Evolutionary conservation across 2,113 vertebrate genomes (phyloP).

Genomic region (Emydocephalus ijimae): DNA sequence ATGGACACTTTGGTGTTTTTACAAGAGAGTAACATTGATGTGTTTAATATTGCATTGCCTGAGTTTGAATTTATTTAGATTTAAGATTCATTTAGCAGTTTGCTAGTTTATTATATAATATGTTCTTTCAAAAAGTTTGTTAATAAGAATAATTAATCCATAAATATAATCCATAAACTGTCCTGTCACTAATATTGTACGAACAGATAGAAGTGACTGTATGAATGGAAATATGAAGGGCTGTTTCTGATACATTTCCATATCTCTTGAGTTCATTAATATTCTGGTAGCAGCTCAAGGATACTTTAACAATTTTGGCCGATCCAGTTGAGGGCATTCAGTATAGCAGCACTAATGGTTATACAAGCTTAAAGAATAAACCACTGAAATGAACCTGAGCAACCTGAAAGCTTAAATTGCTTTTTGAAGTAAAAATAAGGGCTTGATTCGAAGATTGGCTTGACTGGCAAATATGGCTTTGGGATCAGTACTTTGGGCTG

Average conservation of each 20-base stretch:
- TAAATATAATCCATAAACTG: background rate
- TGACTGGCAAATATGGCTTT: background rate
- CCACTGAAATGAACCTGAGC: background rate
- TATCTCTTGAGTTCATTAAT: background rate
- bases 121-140: background rate
- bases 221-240: background rate
- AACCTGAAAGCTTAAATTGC: background rate
- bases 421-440: background rate
- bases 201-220: background rate
- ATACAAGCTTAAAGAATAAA: conserved; percentile 12
- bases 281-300: background rate
- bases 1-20: background rate
- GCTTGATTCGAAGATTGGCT: background rate
- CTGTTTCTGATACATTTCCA: background rate
- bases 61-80: background rate
- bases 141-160: background rate
- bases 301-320: conserved; percentile 7
- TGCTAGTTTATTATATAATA: background rate
- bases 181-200: background rate
- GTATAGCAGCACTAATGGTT: background rate
- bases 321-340: conserved; percentile 7
- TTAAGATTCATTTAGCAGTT: background rate
- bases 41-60: background rate
- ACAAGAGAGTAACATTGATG: background rate
- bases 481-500: background rate